Percentiles rank a stretch among this genome's conserved stretches.
phyloP scores from a whole-genome alignment of 2,113 vertebrate species.

The Trematocara macrostoma region DNA sequence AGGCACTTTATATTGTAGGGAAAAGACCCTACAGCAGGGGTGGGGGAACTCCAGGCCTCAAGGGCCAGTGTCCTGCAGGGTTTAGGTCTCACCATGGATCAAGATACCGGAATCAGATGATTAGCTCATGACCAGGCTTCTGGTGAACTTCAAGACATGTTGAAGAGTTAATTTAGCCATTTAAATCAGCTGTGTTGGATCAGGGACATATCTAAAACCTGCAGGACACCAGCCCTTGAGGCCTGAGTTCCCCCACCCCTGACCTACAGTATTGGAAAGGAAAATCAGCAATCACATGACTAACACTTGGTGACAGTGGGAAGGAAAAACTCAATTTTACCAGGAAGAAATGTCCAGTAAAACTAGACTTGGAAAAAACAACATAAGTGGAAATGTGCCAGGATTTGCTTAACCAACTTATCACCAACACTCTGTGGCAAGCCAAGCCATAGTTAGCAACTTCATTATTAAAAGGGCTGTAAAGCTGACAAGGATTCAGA shows the following conservation, averaged over 20 bases:
- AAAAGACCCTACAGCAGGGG: background rate
- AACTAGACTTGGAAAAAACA: background rate
- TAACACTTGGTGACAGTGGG: background rate
- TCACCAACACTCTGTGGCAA: background rate
- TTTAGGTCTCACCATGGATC: background rate
- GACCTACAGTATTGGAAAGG: background rate
- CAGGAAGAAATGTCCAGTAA: background rate
- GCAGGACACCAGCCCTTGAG: rapidly evolving
- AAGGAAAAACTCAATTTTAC: rapidly evolving
- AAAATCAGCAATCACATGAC: background rate
- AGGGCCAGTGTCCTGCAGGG: background rate
- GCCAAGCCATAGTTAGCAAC: background rate
- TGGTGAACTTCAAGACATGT: background rate
- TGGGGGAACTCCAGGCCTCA: background rate
- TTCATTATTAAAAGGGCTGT: background rate
- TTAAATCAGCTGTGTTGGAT: background rate
- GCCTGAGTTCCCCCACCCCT: background rate
- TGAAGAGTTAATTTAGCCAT: background rate
- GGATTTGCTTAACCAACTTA: background rate
- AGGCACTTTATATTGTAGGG: background rate
- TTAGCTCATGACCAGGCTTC: background rate
- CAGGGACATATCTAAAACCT: background rate
- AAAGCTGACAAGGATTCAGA: background rate
- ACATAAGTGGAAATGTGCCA: rapidly evolving
- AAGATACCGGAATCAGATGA: background rate